Base-by-base conservation (phyloP, 2,888 invertebrate genomes). In the Ernsta delagoae region DNA sequence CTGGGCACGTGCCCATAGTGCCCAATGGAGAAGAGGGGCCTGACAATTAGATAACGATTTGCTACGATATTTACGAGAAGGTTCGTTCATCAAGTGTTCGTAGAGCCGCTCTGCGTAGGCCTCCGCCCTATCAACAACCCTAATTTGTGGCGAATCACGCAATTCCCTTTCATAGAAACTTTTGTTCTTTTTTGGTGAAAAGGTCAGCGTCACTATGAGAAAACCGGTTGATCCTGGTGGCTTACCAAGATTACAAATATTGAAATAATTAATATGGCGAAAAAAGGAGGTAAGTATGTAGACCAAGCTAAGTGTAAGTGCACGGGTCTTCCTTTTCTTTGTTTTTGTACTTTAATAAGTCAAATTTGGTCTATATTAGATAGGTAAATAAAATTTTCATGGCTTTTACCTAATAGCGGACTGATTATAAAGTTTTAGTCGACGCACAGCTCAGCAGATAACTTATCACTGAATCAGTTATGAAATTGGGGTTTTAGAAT, bases 201-300 rank as follows among this genome's bases (percentile, higher is more conserved):
- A 31, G 54, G 31, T 12, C 9, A 31, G 54, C 54, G 54, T 31
- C 16, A 11, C 54, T 11, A 31, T 31, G 11, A 31, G 53, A 31
- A 11, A 54, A 54, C 54, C 54, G 24, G 54, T 31, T 54, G 54
- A 54, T 54, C 54, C 54, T 31, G 54, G 54, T 31, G 54, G 24
- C 31, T 4, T 31, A 6, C 53, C 9, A 3, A 24, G 9, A 4
- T 54, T 31, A 6, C 11, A 54, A 9, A 4, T 54, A 31, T 53
- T 9, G 6, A 12, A 48, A 48, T 31, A 31, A 31, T 31, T 31
- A 31, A 48, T 48, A 12, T 48, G 12, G 12, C 12, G 12, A 2
- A 12, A 12, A 48, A 45, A 39, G 39, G 1, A 39, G 5, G 31
- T 31, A 31, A 31, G 31, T 31, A 31, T 31, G 4, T 31, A 31